phyloP scores from a whole-genome alignment of 2,888 invertebrate genomes.

The Bembecia ichneumoniformis region DNA sequence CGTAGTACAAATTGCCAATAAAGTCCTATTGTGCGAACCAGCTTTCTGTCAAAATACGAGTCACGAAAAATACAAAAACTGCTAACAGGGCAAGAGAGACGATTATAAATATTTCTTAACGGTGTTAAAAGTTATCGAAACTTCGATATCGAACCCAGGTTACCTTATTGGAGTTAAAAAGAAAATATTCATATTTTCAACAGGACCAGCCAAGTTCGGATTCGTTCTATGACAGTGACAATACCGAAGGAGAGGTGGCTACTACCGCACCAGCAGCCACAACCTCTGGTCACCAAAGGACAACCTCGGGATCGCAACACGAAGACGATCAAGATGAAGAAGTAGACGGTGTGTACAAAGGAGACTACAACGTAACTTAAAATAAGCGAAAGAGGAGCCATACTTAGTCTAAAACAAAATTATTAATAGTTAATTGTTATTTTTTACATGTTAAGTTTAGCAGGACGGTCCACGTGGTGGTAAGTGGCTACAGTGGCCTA shows the following conservation, averaged over 20 bases:
- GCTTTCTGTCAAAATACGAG: neutral
- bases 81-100: no score
- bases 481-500: no score
- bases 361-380: neutral
- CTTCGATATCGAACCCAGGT: no score
- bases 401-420: neutral
- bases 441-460: neutral
- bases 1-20: no score
- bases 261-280: conserved; percentile 45
- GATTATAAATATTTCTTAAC: no score
- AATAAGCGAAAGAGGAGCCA: no score
- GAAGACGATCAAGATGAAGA: conserved; percentile 79
- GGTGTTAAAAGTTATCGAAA: no score
- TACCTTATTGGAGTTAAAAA: no score
- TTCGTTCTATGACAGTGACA: conserved; percentile 91
- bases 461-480: no score
- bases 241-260: conserved; percentile 77
- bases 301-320: conserved; percentile 61
- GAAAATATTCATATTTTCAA: neutral
- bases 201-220: conserved; percentile 90
- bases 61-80: no score
- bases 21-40: no score
- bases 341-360: conserved; percentile 66
- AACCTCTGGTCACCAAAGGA: conserved; percentile 54
- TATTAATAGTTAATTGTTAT: neutral